Evolutionary conservation across 1,140 invertebrate genomes (phyloP), one percentile per base, ranked within the genome.

Genomic region (Calliphora vicina): DNA sequence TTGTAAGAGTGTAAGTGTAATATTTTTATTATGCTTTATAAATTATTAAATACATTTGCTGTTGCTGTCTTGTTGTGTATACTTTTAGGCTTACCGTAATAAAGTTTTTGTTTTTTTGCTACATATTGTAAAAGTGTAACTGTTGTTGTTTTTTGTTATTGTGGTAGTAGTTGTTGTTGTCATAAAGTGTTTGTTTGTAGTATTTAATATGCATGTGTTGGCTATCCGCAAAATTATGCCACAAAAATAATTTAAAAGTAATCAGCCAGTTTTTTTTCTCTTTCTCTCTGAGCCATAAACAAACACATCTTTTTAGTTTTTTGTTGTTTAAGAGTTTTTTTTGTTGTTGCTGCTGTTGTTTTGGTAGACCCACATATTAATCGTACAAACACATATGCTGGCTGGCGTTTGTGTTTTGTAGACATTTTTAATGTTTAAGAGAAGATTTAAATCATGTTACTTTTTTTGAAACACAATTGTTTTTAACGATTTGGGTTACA

Each of bases 181-280:
- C 61, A 23, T 23, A 57, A 57, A n/a, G 23, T 67, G n/a, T 43
- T 35, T 27, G 26, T 17, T 15, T 76, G 26, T 73, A 72, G 71
- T 84, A 84, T 80, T 82, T 85, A 85, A 83, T 84, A 76, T 85
- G 26, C 80, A 83, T 82, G 76, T 72, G 82, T 23, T 67, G 61
- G 71, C 84, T 71, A 83, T 74, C 83, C 84, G 80, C 84, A 84
- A 89, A 88, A 88, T 87, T 85, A 88, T 88, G 87, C 87, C 87
- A 87, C 88, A 89, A 89, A 84, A 89, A 89, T 89, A 88, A 89
- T 89, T 89, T 89, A 89, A 89, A 89, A 89, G 88, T 89, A 89
- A 89, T 89, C 88, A 89, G 86, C 73, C 73, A 35, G 35, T 35
- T 8, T 35, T 25, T 23, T 72, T 72, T 72, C n/a, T n/a, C n/a